These are phyloP conservation scores for Plestiodon gilberti DNA, from an alignment of 2,113 vertebrate species.

Conservation along the genomic window DNA sequence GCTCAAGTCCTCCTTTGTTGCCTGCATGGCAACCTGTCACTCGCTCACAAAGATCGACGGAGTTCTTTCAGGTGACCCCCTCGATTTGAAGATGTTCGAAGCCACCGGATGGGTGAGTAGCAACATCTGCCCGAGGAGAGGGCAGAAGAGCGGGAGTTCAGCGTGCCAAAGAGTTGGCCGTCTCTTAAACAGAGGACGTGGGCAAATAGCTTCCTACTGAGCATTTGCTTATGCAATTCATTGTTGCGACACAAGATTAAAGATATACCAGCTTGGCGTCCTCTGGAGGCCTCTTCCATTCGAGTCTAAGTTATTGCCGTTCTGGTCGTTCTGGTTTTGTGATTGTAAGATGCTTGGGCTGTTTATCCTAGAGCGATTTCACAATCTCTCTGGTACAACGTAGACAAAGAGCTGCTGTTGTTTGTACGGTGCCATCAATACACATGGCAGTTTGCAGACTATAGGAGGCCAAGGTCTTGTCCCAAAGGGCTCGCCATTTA, in stretches of 20 bases:
- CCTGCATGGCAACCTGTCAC: conserved; percentile 97
- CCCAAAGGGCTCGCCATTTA: no score
- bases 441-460: no score
- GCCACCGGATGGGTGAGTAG: conserved; percentile 95
- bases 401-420: no score
- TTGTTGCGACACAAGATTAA: no score
- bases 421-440: no score
- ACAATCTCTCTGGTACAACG: background rate
- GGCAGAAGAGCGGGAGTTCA: background rate
- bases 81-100: conserved; percentile 98
- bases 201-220: background rate
- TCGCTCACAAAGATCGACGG: conserved; percentile 98
- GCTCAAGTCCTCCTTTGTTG: conserved; percentile 92
- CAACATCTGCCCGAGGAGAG: background rate
- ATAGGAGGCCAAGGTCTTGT: no score
- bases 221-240: no score
- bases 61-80: conserved; percentile 92
- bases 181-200: background rate
- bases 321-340: background rate
- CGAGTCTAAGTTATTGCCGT: no score
- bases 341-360: background rate
- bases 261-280: background rate
- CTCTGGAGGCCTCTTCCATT: no score
- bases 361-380: background rate
- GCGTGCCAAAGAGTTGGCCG: accelerated